Evolutionary conservation across 2,888 invertebrate genomes (phyloP), one percentile per base, ranked within the genome.

Genomic region (Hypselothyrea guttata): DNA sequence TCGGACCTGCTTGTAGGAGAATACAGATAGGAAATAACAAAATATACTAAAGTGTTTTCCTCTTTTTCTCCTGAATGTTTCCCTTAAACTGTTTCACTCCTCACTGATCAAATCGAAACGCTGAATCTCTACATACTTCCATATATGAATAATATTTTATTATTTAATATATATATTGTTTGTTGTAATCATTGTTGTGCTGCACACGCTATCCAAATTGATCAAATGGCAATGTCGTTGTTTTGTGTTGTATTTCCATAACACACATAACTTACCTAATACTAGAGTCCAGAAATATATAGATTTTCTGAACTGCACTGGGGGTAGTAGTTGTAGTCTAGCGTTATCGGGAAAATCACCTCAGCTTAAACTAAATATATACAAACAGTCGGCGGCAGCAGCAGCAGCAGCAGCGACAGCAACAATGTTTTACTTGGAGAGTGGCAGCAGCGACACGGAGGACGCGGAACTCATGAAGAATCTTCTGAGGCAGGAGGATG

Each of bases 401-500:
- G 67, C 58, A 16, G 59, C 79, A 37, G 84, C 81, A 35, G 81
- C 62, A 7, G 68, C 68, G 57, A 54, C 77, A 54, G 61, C 66
- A 51, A 79, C 86, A 38, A 38, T 82, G 47, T 87, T 86, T 53
- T 76, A 77, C 47, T 68, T 86, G 28, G 82, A 86, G 41, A 78
- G 74, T 45, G 72, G 75, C 38, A 71, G 72, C 56, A 72, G 70
- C 31, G 68, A 84, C 12, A 77, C 79, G 1, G 86, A 87, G 52
- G 87, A 89, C 57, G 84, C 89, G 41, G 88, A 91, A 58, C 88
- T 89, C 31, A 87, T 92, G 71, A 78, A 73, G 18, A 83, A 88
- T 37, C 66, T 91, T 42, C 86, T 93, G 41, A 90, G 91, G 38
- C 92, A 93, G 66, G 93, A 95, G 90, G 92, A 93, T 84, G 91